Conservation (phyloP, 2,888 invertebrate species). For the Cataglyphis altisquamis region DNA sequence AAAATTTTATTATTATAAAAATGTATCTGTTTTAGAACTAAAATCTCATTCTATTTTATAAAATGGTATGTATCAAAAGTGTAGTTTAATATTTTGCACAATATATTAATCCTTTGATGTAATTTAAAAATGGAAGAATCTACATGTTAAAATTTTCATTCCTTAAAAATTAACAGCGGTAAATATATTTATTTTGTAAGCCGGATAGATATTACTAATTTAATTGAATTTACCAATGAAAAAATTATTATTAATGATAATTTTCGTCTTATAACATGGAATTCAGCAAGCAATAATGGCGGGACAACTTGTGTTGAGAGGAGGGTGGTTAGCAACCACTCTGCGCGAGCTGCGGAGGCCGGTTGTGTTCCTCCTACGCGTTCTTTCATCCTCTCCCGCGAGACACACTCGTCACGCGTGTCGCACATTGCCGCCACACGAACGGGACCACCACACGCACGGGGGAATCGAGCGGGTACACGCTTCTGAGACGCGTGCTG, state of each 20-base stretch:
- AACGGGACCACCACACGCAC: slow-evolving; percentile 63
- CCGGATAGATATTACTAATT: background rate
- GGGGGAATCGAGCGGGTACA: slow-evolving; percentile 65
- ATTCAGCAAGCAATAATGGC: background rate
- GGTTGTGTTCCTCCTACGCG: background rate
- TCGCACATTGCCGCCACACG: slow-evolving; percentile 68
- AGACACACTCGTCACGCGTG: slow-evolving; percentile 48
- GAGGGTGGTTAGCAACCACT: slow-evolving; percentile 47
- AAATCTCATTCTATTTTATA: background rate
- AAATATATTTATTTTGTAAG: background rate
- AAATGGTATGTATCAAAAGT: background rate
- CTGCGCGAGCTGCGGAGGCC: slow-evolving; percentile 2
- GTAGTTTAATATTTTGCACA: background rate
- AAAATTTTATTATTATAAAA: background rate
- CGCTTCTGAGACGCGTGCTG: slow-evolving; percentile 72
- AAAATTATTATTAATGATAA: background rate
- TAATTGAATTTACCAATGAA: background rate
- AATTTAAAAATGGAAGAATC: background rate
- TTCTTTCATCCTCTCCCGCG: slow-evolving; percentile 24
- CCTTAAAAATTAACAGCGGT: background rate
- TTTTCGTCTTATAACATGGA: background rate
- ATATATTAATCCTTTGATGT: background rate
- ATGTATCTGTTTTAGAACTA: background rate
- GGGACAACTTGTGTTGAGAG: slow-evolving; percentile 14
- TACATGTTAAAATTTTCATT: background rate